These are phyloP conservation scores for Crocuta crocuta DNA, from an alignment of 2,113 vertebrate species.

Conservation along the genomic window DNA sequence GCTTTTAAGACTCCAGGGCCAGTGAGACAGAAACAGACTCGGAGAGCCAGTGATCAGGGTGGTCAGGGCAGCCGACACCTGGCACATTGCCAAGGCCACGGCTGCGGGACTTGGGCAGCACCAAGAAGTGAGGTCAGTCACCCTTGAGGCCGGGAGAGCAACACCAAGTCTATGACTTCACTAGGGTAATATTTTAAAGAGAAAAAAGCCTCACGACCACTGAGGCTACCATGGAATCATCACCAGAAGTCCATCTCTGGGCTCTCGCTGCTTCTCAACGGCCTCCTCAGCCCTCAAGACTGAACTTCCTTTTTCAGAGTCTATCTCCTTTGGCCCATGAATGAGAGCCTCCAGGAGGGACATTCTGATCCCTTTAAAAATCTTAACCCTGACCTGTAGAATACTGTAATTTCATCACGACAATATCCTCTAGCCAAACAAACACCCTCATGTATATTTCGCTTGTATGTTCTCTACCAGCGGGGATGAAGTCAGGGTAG, in stretches of 20 bases:
- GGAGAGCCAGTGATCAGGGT: not conserved
- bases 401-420: slow-evolving; percentile 74
- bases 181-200: not conserved
- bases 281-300: not conserved
- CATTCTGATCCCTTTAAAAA: slow-evolving; percentile 71
- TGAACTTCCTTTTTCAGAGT: slow-evolving; percentile 12
- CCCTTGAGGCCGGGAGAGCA: not conserved
- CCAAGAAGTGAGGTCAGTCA: not conserved
- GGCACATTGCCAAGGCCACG: not conserved
- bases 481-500: not conserved
- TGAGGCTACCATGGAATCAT: not conserved
- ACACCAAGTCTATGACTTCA: not conserved
- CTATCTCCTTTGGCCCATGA: slow-evolving; percentile 40
- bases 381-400: slow-evolving; percentile 74
- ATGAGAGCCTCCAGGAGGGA: slow-evolving; percentile 49
- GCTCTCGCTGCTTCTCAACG: not conserved
- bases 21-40: not conserved
- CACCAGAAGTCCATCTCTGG: not conserved
- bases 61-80: not conserved
- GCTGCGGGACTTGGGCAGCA: not conserved
- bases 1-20: not conserved
- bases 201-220: not conserved
- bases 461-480: not conserved
- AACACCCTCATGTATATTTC: slow-evolving; percentile 19
- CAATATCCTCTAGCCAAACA: slow-evolving; percentile 54